Conservation (phyloP, 2,113 vertebrate genomes). For the Paralichthys olivaceus region DNA sequence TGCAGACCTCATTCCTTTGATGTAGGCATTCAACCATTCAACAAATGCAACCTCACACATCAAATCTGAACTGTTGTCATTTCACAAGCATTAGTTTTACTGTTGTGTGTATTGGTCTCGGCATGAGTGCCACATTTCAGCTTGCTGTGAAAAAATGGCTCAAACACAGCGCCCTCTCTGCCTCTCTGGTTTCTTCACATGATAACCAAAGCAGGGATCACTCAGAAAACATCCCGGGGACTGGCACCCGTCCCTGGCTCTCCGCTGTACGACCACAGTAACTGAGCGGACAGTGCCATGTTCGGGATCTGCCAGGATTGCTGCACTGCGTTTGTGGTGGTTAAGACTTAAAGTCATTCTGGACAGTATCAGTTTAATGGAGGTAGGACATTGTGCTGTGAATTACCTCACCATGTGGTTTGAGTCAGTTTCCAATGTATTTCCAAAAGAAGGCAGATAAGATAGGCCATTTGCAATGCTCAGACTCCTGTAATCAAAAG, state of each 20-base stretch:
- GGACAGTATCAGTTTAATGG: conserved; percentile 43
- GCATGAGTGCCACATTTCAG: background rate
- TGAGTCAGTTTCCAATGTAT: conserved; percentile 34
- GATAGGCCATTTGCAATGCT: conserved; percentile 40
- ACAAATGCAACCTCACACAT: too few species aligned
- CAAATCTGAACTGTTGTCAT: background rate
- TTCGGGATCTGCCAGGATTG: conserved; percentile 32
- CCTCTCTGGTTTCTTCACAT: conserved; percentile 20
- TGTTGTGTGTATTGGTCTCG: background rate
- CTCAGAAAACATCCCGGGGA: conserved; percentile 45
- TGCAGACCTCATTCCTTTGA: too few species aligned
- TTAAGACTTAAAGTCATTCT: conserved; percentile 42
- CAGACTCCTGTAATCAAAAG: conserved; percentile 53
- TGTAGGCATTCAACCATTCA: too few species aligned
- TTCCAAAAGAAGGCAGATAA: conserved; percentile 61
- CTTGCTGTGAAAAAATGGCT: background rate
- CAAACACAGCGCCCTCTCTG: background rate
- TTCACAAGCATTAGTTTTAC: conserved; percentile 21
- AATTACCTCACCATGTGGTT: conserved; percentile 42
- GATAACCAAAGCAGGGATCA: conserved; percentile 44
- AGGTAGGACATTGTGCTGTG: conserved; percentile 38
- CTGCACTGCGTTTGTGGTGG: conserved; percentile 49
- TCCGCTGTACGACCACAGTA: conserved; percentile 41
- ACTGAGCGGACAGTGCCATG: conserved; percentile 41
- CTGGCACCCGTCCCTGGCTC: conserved; percentile 55